Conservation (phyloP, 2,888 invertebrate species). For the Amaurobius ferox region DNA sequence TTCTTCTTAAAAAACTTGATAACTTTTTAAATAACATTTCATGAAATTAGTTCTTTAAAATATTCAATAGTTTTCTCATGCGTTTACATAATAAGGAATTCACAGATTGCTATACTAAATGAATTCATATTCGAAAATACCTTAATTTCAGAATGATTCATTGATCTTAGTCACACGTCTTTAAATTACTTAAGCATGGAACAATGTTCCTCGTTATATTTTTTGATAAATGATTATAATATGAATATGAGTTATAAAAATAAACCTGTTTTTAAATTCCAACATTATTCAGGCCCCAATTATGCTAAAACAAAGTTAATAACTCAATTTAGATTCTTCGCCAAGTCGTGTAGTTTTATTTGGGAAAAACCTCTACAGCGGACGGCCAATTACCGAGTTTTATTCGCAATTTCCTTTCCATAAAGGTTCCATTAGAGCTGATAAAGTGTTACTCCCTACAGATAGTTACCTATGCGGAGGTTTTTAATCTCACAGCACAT, state of each 20-base stretch:
- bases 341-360: not conserved
- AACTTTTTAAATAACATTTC: no score
- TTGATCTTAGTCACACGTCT: no score
- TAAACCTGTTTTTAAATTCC: not conserved
- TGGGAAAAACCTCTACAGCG: not conserved
- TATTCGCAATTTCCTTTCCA: not conserved
- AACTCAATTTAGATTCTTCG: conserved; percentile 5
- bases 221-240: not conserved
- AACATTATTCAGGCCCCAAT: not conserved
- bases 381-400: not conserved
- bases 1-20: no score
- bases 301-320: conserved; percentile 18
- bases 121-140: no score
- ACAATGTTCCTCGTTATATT: no score
- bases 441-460: not conserved
- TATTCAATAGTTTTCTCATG: no score
- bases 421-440: not conserved
- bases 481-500: not conserved
- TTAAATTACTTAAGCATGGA: no score
- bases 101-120: no score
- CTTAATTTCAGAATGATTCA: no score
- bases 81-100: no score
- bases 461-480: not conserved
- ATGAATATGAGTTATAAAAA: not conserved
- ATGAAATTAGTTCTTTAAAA: no score